A percentile compares a stretch with the other conserved stretches of the same genome.
phyloP scores from a whole-genome alignment of 2,888 invertebrate species.

The Helicoverpa assulta region DNA sequence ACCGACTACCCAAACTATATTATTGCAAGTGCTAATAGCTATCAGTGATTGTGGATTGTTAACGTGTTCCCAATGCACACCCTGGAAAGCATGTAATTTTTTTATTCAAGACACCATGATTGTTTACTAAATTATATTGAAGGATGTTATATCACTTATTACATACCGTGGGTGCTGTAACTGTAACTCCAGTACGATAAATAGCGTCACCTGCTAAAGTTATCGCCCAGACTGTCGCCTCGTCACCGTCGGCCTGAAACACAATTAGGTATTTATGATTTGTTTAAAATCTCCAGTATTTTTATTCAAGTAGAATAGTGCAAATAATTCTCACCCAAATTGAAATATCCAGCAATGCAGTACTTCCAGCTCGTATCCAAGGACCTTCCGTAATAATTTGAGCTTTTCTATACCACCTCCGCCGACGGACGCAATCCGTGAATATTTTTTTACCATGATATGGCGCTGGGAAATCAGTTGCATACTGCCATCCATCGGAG shows the following conservation, averaged over 20 bases:
- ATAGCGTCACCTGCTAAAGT: constrained; percentile 96
- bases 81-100: constrained; percentile 83
- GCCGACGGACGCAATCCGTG: constrained; percentile 96
- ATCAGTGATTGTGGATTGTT: constrained; percentile 94
- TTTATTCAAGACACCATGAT: background rate
- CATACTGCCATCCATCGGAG: constrained; percentile 98
- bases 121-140: background rate
- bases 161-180: constrained; percentile 93
- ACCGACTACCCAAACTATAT: constrained; percentile 95
- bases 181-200: constrained; percentile 94
- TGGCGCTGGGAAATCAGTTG: constrained; percentile 96
- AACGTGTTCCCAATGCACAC: constrained; percentile 94
- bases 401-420: constrained; percentile 96
- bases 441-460: constrained; percentile 96
- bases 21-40: constrained; percentile 93
- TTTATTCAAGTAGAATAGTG: too few species aligned
- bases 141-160: constrained; percentile 16
- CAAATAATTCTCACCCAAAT: constrained; percentile 92
- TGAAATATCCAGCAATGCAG: constrained; percentile 95
- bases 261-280: background rate
- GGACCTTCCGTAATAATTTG: constrained; percentile 96
- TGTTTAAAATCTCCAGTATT: too few species aligned
- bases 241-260: constrained; percentile 75
- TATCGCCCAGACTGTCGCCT: constrained; percentile 95
- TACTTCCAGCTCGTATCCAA: constrained; percentile 96